Conservation (phyloP, 2,888 invertebrate genomes). For the Cordilura impudica region DNA sequence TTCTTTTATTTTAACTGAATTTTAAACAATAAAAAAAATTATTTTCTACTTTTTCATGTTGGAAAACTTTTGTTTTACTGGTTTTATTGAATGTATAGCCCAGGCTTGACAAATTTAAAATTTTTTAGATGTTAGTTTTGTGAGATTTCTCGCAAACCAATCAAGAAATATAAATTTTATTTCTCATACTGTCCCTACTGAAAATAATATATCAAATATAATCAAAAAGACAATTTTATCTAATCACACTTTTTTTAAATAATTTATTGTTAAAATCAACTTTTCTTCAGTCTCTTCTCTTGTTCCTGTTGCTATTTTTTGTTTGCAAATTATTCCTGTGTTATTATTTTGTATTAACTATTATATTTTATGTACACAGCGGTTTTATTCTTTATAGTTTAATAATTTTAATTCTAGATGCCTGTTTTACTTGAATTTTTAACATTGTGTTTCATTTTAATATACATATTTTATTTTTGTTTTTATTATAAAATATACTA, state of each 20-base stretch:
- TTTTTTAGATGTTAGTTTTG: no score
- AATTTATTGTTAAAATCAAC: slow-evolving; percentile 71
- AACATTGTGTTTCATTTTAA: slow-evolving; percentile 30
- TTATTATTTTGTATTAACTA: slow-evolving; percentile 40
- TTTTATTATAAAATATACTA: slow-evolving; percentile 61
- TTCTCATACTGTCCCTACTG: no score
- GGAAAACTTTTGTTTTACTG: no score
- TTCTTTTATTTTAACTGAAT: no score
- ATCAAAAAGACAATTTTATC: neutral
- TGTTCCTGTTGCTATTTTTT: slow-evolving; percentile 52
- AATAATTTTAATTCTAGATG: slow-evolving; percentile 52
- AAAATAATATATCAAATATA: no score
- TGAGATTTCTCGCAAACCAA: no score
- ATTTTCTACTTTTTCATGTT: no score
- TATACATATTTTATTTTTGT: slow-evolving; percentile 14
- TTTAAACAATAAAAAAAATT: no score
- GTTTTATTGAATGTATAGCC: no score
- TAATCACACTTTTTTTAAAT: slow-evolving; percentile 62
- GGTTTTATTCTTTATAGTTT: slow-evolving; percentile 4
- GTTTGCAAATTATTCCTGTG: slow-evolving; percentile 56
- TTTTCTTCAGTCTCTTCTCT: slow-evolving; percentile 67
- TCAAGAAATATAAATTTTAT: no score
- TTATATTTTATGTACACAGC: slow-evolving; percentile 53
- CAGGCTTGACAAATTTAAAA: no score
- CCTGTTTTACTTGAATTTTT: slow-evolving; percentile 48